Evolutionary conservation across 2,113 vertebrate genomes (phyloP), one percentile per base, ranked within the genome.

Genomic region (Opisthocomus hoazin): DNA sequence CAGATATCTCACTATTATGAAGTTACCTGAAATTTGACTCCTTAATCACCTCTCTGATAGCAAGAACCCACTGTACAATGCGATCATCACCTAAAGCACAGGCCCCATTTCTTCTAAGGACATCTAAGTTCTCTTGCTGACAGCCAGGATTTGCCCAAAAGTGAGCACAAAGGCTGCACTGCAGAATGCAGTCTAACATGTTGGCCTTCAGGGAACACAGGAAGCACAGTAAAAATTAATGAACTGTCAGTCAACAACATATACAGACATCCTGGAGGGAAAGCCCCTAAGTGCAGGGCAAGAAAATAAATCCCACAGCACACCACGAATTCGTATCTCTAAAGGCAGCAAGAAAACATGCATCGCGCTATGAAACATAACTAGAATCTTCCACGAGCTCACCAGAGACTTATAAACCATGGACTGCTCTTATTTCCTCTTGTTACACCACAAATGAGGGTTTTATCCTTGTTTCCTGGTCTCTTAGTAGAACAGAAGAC

Each of bases 161-260:
- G 7, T 22, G 15, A 91, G 56, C 43, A 70, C 9, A 36, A 88
- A 74, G 37, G 37, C 46, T 81, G 37, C 71, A 58, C 23, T 77
- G 60, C 46, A 86, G 84, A 94, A 92, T 43, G 51, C 48, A 78
- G 56, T 75, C n/a, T 89, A 86, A 46, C 43, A 48, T 60, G 23
- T 34, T 78, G 56, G 68, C 76, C 86, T 89, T 57, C 76, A 89
- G 84, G 91, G 69, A 89, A 78, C 26, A 58, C 1, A 74, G 45
- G 46, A 87, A 95, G 60, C 76, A 89, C 93, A 92, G 51, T 39
- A 51, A 96, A 96, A 93, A 87, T 63, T 70, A 91, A 89, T 15
- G 5, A 92, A 78, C 69, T 91, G 70, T 64, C 93, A 84, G 64
- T 58, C 50, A 74, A 75, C 36, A 89, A 81, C 54, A 93, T 39